Evolutionary conservation across 2,888 invertebrate species (phyloP), one percentile per base, ranked within the genome.

Genomic region (Rhamphomyia laevipes): DNA sequence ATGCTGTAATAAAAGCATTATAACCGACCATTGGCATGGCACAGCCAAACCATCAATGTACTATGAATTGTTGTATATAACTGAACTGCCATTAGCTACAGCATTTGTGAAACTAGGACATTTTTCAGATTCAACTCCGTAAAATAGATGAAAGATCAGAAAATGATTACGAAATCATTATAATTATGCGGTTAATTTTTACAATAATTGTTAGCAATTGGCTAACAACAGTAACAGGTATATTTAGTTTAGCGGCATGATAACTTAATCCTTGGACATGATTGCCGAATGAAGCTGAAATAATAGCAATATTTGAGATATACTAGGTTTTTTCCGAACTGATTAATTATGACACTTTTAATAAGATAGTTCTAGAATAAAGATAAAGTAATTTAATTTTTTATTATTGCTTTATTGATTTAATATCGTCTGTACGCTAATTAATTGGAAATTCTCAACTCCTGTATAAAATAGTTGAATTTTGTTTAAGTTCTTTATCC

Each of bases 271-370:
- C 63, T 58, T 90, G 81, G 0, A 95, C 94, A 70, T 96, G 95
- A 68, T 95, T 96, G 1, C 95, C 95, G 47, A 94, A 77, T 0
- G 93, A 93, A 0, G 95, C 94, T 1, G 94, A 90, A 51, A 93
- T 88, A 0, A 95, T 91, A 2, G 95, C 95, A n/a, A n/a, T n/a
- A n/a, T n/a, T n/a, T n/a, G n/a, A n/a, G n/a, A n/a, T n/a, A n/a
- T n/a, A n/a, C n/a, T n/a, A n/a, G n/a, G n/a, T n/a, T n/a, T n/a
- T n/a, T n/a, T n/a, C n/a, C n/a, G n/a, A n/a, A n/a, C n/a, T n/a
- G n/a, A n/a, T n/a, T n/a, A n/a, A n/a, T n/a, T n/a, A n/a, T n/a
- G n/a, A n/a, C n/a, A n/a, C n/a, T n/a, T n/a, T n/a, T n/a, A n/a
- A n/a, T n/a, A n/a, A n/a, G n/a, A n/a, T n/a, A n/a, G n/a, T n/a